A percentile compares a stretch with the other conserved stretches of the same genome.
These are phyloP conservation scores for Andrena trimmerana DNA, from an alignment of 2,888 invertebrate genomes.

Conservation along the genomic window DNA sequence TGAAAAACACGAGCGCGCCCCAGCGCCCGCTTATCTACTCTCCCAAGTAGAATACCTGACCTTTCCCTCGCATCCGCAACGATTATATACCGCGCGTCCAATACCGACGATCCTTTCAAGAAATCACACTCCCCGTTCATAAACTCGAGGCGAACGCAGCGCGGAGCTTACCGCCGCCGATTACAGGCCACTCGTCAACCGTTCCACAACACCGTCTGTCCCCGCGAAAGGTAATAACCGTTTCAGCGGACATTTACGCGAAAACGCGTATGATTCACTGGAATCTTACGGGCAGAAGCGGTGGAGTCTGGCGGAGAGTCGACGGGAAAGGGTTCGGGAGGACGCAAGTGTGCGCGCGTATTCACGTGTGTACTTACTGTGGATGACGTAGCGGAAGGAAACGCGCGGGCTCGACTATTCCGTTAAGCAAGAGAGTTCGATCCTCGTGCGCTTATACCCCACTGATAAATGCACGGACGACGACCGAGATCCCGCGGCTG, in stretches of 20 bases:
- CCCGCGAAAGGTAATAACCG: background rate
- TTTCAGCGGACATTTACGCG: background rate
- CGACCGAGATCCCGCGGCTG: conserved; percentile 1
- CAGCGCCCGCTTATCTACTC: no score
- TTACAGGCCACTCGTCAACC: background rate
- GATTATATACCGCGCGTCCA: no score
- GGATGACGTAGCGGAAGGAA: conserved; percentile 36
- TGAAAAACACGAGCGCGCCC: no score
- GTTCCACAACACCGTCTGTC: background rate
- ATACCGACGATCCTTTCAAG: background rate
- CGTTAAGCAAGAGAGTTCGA: conserved; percentile 72
- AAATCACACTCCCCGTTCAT: background rate
- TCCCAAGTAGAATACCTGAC: background rate
- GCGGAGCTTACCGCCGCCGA: background rate
- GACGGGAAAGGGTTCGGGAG: background rate
- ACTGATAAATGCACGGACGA: conserved; percentile 34
- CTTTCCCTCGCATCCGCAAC: no score
- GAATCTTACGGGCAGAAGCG: background rate
- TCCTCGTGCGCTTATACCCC: conserved; percentile 73
- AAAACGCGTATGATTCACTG: background rate
- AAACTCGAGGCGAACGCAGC: background rate
- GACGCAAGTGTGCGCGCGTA: no score
- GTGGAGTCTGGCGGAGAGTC: background rate
- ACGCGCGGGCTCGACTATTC: conserved; percentile 68
- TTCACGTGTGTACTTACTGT: conserved; percentile 30